These are phyloP conservation scores for Larimichthys polyactis DNA, from an alignment of 2,113 vertebrate species.

Conservation along the genomic window DNA sequence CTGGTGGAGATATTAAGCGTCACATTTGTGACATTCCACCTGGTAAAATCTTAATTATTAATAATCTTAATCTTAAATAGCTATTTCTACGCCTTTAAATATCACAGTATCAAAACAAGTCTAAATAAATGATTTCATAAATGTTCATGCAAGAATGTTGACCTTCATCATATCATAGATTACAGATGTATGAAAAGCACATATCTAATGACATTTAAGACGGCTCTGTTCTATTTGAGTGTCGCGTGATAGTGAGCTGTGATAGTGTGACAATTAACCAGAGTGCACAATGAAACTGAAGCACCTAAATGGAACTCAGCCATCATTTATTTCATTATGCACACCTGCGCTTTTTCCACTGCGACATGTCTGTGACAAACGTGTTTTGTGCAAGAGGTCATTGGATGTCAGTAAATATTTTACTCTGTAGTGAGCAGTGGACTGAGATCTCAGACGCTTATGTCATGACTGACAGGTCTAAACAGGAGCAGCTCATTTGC, in stretches of 20 bases:
- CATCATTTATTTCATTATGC: neutral
- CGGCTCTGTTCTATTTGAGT: neutral
- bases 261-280: neutral
- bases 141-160: neutral
- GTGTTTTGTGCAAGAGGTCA: neutral
- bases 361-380: neutral
- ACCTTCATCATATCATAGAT: neutral
- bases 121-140: neutral
- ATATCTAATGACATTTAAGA: neutral
- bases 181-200: neutral
- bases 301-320: neutral
- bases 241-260: neutral
- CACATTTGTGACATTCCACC: constrained; percentile 29
- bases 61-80: neutral
- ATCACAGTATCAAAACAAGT: neutral
- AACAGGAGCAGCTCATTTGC: too few relatives aligned
- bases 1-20: neutral
- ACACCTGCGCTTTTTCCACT: neutral
- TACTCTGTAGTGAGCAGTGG: neutral
- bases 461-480: neutral
- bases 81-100: neutral
- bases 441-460: neutral
- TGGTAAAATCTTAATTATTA: constrained; percentile 4
- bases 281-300: neutral
- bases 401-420: neutral